Base-by-base conservation (phyloP, 2,888 invertebrate genomes). In the Atethmia centrago region DNA sequence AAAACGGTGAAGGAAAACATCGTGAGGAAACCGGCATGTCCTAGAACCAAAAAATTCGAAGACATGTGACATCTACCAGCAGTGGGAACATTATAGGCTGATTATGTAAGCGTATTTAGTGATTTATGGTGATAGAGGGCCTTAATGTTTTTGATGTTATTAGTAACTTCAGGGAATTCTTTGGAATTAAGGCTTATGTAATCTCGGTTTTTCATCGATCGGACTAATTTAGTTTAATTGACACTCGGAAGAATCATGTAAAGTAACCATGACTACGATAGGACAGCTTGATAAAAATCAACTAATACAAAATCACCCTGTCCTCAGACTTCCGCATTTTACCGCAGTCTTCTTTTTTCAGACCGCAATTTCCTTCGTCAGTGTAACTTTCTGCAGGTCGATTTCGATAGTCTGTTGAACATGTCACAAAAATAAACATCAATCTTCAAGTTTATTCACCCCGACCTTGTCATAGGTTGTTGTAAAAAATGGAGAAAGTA, bases 401-500 rank as follows among this genome's bases (percentile, higher is more conserved):
- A 49, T 45, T 59, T 45, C 55, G 21, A 61, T 40, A 49, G 49
- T 80, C 51, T 31, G 56, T 36, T 74, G 62, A 74, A 63, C 51
- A 80, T 53, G 66, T 56, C 55, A 68, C 31, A 28, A 66, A 68
- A 49, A 68, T 64, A 70, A 67, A 70, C 80, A 75, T 80, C 80
- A 80, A 69, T 71, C 65, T 71, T 62, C 9, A 53, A 75, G 81
- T 71, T 80, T 84, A 49, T 47, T 80, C 66, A 80, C 71, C 84
- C 58, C 51, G 63, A 72, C 80, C 76, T 84, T 75, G 63, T 58
- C 42, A 80, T 75, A 74, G 49, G 40, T 59, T 58, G 51, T 47
- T 49, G 36, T 68, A 68, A 53, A 84, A 74, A 62, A 71, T 49
- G 49, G 61, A 66, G 55, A 71, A 70, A 80, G 80, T 80, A 83